Evolutionary conservation across 2,797 vertebrate genomes (phyloP).

Genomic region (Xenentodon cancila): DNA sequence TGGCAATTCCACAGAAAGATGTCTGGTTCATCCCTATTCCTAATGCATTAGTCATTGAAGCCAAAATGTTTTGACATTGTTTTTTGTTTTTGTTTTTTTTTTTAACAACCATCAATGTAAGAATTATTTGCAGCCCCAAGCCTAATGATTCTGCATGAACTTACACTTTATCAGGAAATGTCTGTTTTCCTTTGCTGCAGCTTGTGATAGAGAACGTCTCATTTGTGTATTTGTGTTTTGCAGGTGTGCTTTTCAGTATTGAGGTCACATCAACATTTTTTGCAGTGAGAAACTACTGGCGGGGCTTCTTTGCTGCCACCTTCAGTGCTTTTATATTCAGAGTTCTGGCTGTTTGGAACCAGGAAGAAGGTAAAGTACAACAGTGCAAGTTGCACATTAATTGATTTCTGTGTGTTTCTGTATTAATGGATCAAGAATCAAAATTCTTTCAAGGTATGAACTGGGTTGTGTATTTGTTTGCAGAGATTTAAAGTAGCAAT

Average conservation of each 20-base stretch:
- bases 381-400: not conserved
- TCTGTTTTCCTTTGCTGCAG: not conserved
- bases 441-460: too few relatives aligned
- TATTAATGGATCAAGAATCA: too few relatives aligned
- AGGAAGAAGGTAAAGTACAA: constrained; percentile 90
- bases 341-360: constrained; percentile 96
- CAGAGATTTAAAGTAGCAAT: too few relatives aligned
- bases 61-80: too few relatives aligned
- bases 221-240: constrained; percentile 11
- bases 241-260: constrained; percentile 98
- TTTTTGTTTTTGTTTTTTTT: too few relatives aligned
- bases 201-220: too few relatives aligned
- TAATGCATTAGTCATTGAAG: too few relatives aligned
- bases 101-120: too few relatives aligned
- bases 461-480: too few relatives aligned
- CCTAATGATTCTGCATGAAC: not conserved
- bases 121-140: not conserved
- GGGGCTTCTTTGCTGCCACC: constrained; percentile 97
- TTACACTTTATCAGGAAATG: not conserved
- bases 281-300: constrained; percentile 98
- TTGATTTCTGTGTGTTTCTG: too few relatives aligned
- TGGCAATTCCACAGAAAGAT: not conserved
- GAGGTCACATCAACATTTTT: constrained; percentile 99
- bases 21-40: too few relatives aligned
- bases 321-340: constrained; percentile 99